Evolutionary conservation across 1,140 invertebrate genomes (phyloP).

Genomic region (Bradysia coprophila): DNA sequence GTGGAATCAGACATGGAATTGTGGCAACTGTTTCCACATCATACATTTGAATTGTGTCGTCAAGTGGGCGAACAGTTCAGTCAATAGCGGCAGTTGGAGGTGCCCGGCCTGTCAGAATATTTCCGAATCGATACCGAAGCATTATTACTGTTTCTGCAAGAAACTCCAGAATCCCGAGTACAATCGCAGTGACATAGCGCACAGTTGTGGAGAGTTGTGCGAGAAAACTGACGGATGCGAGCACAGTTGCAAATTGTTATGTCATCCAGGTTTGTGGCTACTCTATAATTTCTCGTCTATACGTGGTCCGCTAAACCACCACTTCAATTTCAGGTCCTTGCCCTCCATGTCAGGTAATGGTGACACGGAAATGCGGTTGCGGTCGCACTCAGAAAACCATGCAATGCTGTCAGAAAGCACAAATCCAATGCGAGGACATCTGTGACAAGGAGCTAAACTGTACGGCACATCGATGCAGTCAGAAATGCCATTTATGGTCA

Average conservation of each 20-base stretch:
- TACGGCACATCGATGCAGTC: slow-evolving; percentile 48
- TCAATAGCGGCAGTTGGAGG: slow-evolving; percentile 64
- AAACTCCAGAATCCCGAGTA: slow-evolving; percentile 52
- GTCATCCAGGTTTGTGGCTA: too few species aligned
- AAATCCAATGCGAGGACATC: slow-evolving; percentile 48
- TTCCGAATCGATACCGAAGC: slow-evolving; percentile 39
- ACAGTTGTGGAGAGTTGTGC: slow-evolving; percentile 79
- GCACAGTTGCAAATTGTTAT: slow-evolving; percentile 71
- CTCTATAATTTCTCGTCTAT: too few species aligned
- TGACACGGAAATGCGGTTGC: slow-evolving; percentile 49
- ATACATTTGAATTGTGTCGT: slow-evolving; percentile 77
- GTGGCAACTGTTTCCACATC: slow-evolving; percentile 76
- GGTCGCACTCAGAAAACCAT: slow-evolving; percentile 44
- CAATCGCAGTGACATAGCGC: slow-evolving; percentile 56
- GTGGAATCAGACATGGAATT: slow-evolving; percentile 72
- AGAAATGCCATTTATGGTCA: slow-evolving; percentile 54
- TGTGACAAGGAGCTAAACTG: slow-evolving; percentile 59
- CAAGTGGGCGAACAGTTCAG: slow-evolving; percentile 76
- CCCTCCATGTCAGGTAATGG: slow-evolving; percentile 53
- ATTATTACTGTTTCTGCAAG: slow-evolving; percentile 73
- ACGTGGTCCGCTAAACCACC: too few species aligned
- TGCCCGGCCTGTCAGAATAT: slow-evolving; percentile 82
- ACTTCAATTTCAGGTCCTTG: too few species aligned
- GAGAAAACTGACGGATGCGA: slow-evolving; percentile 45
- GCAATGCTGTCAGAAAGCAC: slow-evolving; percentile 44